phyloP scores from a whole-genome alignment of 2,797 vertebrate genomes.

The Odontamblyopus lacepedii region DNA sequence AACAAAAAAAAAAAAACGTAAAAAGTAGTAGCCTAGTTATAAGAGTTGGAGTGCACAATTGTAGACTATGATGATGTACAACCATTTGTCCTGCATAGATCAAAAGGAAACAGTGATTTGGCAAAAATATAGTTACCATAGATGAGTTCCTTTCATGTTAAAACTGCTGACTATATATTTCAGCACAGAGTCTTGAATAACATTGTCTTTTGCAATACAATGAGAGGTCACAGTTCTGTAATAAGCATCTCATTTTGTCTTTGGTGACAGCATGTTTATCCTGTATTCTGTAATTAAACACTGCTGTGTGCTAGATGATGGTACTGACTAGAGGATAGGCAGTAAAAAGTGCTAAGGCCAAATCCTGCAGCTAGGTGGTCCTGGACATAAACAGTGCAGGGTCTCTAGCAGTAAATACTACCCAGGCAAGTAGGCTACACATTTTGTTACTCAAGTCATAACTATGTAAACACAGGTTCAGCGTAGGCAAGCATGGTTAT shows the following conservation, averaged over 20 bases:
- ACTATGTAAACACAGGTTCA: not conserved
- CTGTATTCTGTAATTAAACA: not conserved
- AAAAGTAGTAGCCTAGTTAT: not conserved
- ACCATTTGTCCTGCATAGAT: not conserved
- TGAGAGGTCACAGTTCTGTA: not conserved
- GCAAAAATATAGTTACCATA: not conserved
- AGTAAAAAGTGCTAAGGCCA: no score
- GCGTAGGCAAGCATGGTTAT: not conserved
- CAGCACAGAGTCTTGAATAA: not conserved
- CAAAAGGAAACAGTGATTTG: not conserved
- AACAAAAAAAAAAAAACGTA: no score
- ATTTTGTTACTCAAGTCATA: not conserved
- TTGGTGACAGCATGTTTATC: not conserved
- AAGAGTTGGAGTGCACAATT: not conserved
- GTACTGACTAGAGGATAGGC: no score
- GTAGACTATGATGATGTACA: not conserved
- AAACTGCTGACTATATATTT: constrained; percentile 1
- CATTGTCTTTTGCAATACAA: not conserved
- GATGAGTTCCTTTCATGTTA: constrained; percentile 2
- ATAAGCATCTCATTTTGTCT: not conserved
- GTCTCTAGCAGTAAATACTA: no score
- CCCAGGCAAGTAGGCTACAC: no score
- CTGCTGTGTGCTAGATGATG: no score
- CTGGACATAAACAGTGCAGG: no score
- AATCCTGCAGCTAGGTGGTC: no score